A percentile compares a stretch with the other conserved stretches of the same genome.
phyloP scores from a whole-genome alignment of 2,113 vertebrate species.

The Callionymus lyra region DNA sequence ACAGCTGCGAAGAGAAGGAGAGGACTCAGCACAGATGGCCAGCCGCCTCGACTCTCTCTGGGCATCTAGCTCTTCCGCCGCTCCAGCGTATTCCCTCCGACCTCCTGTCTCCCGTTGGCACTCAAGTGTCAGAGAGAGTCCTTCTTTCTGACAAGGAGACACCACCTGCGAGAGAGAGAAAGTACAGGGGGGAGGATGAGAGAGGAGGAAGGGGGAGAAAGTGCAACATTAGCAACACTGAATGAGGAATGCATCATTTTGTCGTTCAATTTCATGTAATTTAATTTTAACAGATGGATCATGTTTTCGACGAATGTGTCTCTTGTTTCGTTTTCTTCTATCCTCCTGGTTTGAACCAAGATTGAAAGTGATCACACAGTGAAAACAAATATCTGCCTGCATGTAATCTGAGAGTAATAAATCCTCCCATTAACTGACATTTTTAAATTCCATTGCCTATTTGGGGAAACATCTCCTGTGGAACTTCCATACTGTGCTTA shows the following conservation, averaged over 20 bases:
- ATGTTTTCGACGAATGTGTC: too few relatives aligned
- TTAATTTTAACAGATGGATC: too few relatives aligned
- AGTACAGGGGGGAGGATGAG: slow-evolving; percentile 3
- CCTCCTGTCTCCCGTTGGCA: slow-evolving; percentile 31
- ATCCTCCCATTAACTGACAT: too few relatives aligned
- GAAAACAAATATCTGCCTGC: too few relatives aligned
- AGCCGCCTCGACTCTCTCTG: slow-evolving; percentile 11
- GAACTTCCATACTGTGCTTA: too few relatives aligned
- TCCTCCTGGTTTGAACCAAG: too few relatives aligned
- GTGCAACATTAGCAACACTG: slow-evolving; percentile 18
- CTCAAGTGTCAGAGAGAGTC: slow-evolving; percentile 20
- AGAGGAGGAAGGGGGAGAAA: slow-evolving; percentile 21
- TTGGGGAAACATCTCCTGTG: too few relatives aligned
- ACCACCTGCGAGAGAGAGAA: slow-evolving; percentile 49
- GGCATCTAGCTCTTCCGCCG: slow-evolving; percentile 6
- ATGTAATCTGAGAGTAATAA: too few relatives aligned
- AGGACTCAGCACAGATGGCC: slow-evolving; percentile 39
- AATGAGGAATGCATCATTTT: slow-evolving; percentile 5
- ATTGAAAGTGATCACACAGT: too few relatives aligned
- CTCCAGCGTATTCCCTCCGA: slow-evolving; percentile 12
- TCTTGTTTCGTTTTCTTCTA: too few relatives aligned
- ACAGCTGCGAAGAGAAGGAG: slow-evolving; percentile 48
- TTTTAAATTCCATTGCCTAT: too few relatives aligned
- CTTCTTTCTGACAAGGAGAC: slow-evolving; percentile 32
- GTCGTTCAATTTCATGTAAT: too few relatives aligned